Evolutionary conservation across 2,113 vertebrate species (phyloP), one percentile per base, ranked within the genome.

Genomic region (Lathamus discolor): DNA sequence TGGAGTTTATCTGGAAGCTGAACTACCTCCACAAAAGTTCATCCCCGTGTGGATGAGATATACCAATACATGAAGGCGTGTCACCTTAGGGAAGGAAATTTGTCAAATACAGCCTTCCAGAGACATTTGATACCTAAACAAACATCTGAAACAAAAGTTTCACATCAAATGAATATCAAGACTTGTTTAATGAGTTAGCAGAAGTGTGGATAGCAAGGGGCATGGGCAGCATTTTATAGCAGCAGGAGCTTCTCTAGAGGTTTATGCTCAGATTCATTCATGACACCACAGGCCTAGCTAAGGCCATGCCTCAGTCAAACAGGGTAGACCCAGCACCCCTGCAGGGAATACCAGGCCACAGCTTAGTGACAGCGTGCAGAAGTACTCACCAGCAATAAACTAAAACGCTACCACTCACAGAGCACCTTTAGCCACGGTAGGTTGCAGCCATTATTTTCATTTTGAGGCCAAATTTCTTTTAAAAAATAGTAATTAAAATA

Each of bases 341-440:
- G 35, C 67, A 62, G 62, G n/a, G 12, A 89, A 31, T 17, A 17
- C 13, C 9, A 11, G 0, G 3, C 48, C 57, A 7, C 31, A 57
- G 12, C 29, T 86, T 25, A 59, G 17, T 28, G 15, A 35, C 10
- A 12, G 4, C 0, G 0, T 9, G 19, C 17, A 37, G 12, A 62
- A 77, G 13, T 43, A 81, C 68, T 63, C 80, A 78, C 72, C 66
- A 33, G 5, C 3, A 46, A 39, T 0, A 33, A 28, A 43, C 27
- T 80, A 35, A 70, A 80, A 18, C 0, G 0, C 37, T 48, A 48
- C 11, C 52, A 24, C 19, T 52, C 0, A 0, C 25, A 74, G 19
- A 16, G 4, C 3, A 2, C 29, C 41, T 64, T 87, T 86, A 96
- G 41, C 31, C 64, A 3, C 1, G 5, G 10, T 13, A 86, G 23